Conservation (phyloP, 35 echinoderm and acorn worm genomes). For the Amphiura filiformis region DNA sequence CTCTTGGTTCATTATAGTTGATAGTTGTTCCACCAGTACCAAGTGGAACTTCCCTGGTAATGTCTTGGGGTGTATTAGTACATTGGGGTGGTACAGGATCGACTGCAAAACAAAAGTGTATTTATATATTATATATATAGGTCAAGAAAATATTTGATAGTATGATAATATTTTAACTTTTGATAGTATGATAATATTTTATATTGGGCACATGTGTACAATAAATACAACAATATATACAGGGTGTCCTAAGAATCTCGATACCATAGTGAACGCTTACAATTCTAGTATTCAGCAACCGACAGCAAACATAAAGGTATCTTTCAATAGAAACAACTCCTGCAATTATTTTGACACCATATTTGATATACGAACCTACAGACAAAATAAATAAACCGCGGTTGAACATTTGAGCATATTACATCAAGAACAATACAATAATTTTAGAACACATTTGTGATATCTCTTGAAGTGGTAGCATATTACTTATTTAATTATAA, state of each 20-base stretch:
- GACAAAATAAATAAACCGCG: no score
- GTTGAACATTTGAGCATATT: no score
- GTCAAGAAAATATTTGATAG: background rate
- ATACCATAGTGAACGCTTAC: no score
- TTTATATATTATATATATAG: background rate
- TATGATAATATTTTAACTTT: background rate
- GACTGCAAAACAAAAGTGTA: background rate
- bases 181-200: no score
- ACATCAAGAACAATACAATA: no score
- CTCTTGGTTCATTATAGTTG: conserved; percentile 47
- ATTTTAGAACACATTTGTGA: background rate
- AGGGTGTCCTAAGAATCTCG: background rate
- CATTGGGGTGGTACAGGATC: background rate
- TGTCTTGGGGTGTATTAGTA: background rate
- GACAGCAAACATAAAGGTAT: no score
- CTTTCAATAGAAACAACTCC: no score
- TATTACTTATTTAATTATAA: no score
- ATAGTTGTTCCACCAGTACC: conserved; percentile 29
- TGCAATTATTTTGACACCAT: no score
- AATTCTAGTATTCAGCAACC: no score
- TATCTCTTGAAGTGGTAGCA: no score
- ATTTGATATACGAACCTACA: no score
- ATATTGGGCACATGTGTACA: background rate
- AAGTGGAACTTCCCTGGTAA: background rate
- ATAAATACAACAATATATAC: background rate